Conservation (phyloP, 92 coral and sea anemone genomes). For the Blastomussa wellsi region DNA sequence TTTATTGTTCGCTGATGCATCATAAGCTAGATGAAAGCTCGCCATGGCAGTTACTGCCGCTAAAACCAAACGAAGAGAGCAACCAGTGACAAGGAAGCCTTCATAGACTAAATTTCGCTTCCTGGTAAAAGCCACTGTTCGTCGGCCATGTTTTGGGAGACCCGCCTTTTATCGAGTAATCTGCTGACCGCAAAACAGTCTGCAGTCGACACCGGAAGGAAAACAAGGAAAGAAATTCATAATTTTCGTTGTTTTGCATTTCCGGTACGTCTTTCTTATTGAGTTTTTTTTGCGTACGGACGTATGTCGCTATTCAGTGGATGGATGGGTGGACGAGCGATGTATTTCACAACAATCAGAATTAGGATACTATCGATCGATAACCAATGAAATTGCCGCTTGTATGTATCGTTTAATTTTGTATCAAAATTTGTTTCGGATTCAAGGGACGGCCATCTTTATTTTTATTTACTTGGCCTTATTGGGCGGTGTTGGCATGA, state of each 20-base stretch:
- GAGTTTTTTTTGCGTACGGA: too few relatives aligned
- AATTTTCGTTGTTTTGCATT: not conserved
- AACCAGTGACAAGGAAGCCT: not conserved
- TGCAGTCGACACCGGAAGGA: slow-evolving; percentile 1
- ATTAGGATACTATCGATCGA: too few relatives aligned
- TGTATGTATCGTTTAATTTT: too few relatives aligned
- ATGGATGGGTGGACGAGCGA: too few relatives aligned
- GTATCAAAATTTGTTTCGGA: too few relatives aligned
- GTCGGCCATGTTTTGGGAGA: slow-evolving; percentile 38
- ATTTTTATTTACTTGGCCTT: too few relatives aligned
- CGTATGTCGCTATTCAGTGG: too few relatives aligned
- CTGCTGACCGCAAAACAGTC: slow-evolving; percentile 35
- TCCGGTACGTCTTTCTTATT: too few relatives aligned
- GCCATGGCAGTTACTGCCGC: slow-evolving; percentile 3
- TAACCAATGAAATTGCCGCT: too few relatives aligned
- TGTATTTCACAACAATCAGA: too few relatives aligned
- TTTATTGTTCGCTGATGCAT: not conserved
- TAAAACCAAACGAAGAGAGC: not conserved
- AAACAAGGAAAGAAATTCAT: not conserved
- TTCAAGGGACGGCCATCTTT: too few relatives aligned
- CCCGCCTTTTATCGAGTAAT: slow-evolving; percentile 32
- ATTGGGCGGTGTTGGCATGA: too few relatives aligned
- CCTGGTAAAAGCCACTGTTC: not conserved
- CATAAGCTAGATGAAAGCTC: not conserved
- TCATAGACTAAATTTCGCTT: slow-evolving; percentile 1